These are phyloP conservation scores for Himalopsyche japonica DNA, from an alignment of 2,888 invertebrate genomes.

Conservation along the genomic window DNA sequence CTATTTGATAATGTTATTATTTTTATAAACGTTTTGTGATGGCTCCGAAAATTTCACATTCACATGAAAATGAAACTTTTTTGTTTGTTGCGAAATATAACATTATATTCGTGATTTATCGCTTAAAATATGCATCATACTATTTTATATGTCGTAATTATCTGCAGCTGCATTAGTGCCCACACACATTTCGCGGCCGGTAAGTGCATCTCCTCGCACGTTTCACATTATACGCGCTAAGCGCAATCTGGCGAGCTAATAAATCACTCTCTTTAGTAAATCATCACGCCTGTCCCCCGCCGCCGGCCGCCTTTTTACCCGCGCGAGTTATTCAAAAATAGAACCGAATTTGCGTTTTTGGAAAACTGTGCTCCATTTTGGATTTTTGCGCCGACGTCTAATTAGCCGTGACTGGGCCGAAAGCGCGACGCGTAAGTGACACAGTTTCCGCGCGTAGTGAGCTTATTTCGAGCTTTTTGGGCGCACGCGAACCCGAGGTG, in stretches of 20 bases:
- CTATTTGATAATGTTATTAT: too few relatives aligned
- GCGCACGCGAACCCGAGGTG: background rate
- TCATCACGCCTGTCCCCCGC: background rate
- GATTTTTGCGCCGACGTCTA: slow-evolving; percentile 16
- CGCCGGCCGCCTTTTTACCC: background rate
- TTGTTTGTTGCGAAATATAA: too few relatives aligned
- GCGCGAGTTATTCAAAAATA: slow-evolving; percentile 2
- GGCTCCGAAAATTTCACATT: too few relatives aligned
- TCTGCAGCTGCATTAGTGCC: background rate
- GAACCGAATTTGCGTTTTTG: slow-evolving; percentile 8
- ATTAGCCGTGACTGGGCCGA: slow-evolving; percentile 23
- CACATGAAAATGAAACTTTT: too few relatives aligned
- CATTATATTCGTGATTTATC: background rate
- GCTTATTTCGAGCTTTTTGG: background rate
- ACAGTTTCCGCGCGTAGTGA: background rate
- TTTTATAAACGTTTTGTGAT: too few relatives aligned
- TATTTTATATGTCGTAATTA: background rate
- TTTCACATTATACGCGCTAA: background rate
- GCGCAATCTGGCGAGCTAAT: background rate
- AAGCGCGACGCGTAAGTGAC: background rate
- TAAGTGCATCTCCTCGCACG: background rate
- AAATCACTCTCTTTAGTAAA: background rate
- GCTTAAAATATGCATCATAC: background rate
- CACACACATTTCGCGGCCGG: background rate
- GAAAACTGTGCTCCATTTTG: slow-evolving; percentile 13